phyloP scores from a whole-genome alignment of 2,888 invertebrate genomes.

The Nemoura dubitans region DNA sequence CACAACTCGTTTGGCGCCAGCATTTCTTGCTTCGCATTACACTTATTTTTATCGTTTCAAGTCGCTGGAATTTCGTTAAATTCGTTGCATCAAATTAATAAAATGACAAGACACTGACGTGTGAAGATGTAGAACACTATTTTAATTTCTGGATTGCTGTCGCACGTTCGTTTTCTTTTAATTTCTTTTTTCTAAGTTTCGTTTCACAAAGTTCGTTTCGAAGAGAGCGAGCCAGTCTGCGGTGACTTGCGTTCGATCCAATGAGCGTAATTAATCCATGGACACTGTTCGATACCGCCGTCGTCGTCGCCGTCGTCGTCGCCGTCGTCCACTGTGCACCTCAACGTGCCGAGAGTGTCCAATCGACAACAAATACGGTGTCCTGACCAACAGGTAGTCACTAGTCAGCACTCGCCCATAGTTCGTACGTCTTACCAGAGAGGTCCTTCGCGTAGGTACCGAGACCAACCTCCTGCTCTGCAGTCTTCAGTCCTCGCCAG shows the following conservation, averaged over 20 bases:
- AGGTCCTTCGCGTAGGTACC: not conserved
- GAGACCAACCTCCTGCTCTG: not conserved
- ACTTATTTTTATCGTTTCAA: not conserved
- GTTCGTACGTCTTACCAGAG: not conserved
- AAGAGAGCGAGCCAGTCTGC: not conserved
- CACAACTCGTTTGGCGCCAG: not conserved
- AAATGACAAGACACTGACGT: not conserved
- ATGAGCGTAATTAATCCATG: not conserved
- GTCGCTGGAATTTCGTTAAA: not conserved
- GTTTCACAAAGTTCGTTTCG: not conserved
- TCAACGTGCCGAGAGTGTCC: not conserved
- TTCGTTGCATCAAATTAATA: not conserved
- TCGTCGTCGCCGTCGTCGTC: not conserved
- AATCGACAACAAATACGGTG: not conserved
- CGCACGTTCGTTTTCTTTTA: not conserved
- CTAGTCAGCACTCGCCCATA: not conserved
- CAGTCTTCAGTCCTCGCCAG: not conserved
- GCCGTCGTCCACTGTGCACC: not conserved
- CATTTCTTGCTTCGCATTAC: not conserved
- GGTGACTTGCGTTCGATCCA: not conserved
- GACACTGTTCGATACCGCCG: not conserved
- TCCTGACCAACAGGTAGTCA: slow-evolving; percentile 23
- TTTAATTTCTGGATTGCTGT: not conserved
- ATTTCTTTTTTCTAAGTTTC: not conserved
- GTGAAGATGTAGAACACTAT: not conserved